Conservation (phyloP, 2,888 invertebrate genomes). For the Clivina fossor region DNA sequence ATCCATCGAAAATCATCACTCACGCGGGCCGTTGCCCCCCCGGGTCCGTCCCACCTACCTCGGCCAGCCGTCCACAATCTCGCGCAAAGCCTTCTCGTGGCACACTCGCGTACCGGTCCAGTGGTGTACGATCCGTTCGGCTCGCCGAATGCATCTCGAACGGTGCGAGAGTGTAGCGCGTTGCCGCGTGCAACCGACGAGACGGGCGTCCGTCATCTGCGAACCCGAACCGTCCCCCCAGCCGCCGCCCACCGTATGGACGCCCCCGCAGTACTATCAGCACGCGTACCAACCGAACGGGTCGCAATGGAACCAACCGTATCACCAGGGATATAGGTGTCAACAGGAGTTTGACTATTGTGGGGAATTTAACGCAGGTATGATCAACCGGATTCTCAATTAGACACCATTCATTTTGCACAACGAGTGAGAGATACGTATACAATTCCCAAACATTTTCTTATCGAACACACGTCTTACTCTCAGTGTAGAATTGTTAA, state of each 20-base stretch:
- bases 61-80: not conserved
- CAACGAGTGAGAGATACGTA: too few species aligned
- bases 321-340: too few species aligned
- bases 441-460: too few species aligned
- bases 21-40: not conserved
- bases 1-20: not conserved
- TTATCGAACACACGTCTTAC: too few species aligned
- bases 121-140: constrained; percentile 34
- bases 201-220: constrained; percentile 39
- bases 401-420: too few species aligned
- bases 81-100: constrained; percentile 3
- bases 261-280: not conserved
- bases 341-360: too few species aligned
- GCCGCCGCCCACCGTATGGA: not conserved
- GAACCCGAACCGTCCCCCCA: constrained; percentile 29
- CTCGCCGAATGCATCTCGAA: constrained; percentile 44
- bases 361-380: too few species aligned
- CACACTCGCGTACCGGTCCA: constrained; percentile 9
- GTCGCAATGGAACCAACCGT: too few species aligned
- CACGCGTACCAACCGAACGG: not conserved
- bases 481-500: too few species aligned
- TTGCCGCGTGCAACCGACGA: constrained; percentile 41
- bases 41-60: not conserved
- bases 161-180: constrained; percentile 44
- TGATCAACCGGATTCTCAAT: too few species aligned